Base-by-base conservation (phyloP, 2,888 invertebrate genomes). In the Cephalotes varians region DNA sequence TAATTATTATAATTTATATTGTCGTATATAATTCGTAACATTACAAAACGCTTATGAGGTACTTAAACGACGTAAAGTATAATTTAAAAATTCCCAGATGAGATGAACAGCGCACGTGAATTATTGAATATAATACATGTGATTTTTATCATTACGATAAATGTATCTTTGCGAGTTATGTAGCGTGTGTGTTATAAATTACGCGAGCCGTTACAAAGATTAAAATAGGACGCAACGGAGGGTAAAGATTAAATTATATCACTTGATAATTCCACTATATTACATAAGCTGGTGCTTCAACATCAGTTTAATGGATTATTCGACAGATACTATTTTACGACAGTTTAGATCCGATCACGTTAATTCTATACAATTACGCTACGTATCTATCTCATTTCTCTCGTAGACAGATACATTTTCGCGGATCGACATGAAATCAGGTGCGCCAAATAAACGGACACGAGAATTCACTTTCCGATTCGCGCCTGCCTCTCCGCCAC, bases 401-500 rank as follows among this genome's bases (percentile, higher is more conserved):
- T 34, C 51, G 56, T 15, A 44, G 51, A 65, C 40, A 54, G 76
- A 25, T 3, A 56, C 44, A 54, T 77, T 77, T 77, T 77, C 64
- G 31, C 56, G 31, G 56, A 67, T 67, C 37, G 44, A 47, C 56
- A 25, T 47, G 56, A 79, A 58, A 77, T 67, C 31, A 65, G 10
- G 9, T 18, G 67, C 31, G 54, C 21, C 44, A 44, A 77, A 67
- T 56, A 79, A 56, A 79, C 34, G 44, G 44, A 79, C 77, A 69
- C 28, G 69, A 12, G 56, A 69, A 79, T 58, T 69, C 69, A 69
- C 77, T 79, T 58, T 67, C 56, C 67, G 34, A 79, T 69, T 67
- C 44, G 56, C 69, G 67, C 21, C 34, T 56, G 56, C 2, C 56
- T 54, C 31, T 21, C 67, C 31, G 15, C 47, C 28, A 40, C 44